Evolutionary conservation across 2,888 invertebrate genomes (phyloP).

Genomic region (Piscicola geometra): DNA sequence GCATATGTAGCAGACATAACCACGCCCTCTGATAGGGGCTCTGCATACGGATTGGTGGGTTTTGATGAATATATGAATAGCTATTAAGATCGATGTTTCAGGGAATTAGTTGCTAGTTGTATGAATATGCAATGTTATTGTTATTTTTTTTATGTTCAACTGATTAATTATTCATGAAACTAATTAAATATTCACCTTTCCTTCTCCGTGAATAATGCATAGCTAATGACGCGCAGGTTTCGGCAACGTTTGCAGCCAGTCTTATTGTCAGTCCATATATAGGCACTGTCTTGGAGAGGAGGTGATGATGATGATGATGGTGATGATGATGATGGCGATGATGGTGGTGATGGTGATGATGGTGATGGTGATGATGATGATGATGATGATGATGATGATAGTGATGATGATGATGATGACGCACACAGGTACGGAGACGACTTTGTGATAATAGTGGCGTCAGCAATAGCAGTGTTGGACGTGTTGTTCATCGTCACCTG

Average conservation of each 20-base stretch:
- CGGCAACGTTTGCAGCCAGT: slow-evolving; percentile 97
- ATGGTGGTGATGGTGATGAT: slow-evolving; percentile 17
- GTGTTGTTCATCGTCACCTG: slow-evolving; percentile 95
- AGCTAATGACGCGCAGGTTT: too few species aligned
- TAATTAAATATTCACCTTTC: too few species aligned
- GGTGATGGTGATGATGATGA: neutral
- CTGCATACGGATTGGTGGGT: slow-evolving; percentile 85
- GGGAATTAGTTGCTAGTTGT: too few species aligned
- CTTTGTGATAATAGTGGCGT: slow-evolving; percentile 87
- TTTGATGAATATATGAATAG: too few species aligned
- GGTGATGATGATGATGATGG: neutral
- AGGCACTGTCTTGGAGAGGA: slow-evolving; percentile 63
- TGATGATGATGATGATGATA: neutral
- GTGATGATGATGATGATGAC: neutral
- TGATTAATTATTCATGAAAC: slow-evolving; percentile 23
- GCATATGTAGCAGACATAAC: slow-evolving; percentile 99
- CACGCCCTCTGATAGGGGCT: slow-evolving; percentile 85
- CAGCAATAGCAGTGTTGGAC: slow-evolving; percentile 86
- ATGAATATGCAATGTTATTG: too few species aligned
- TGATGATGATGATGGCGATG: slow-evolving; percentile 17
- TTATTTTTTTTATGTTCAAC: too few species aligned
- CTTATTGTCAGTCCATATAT: slow-evolving; percentile 96
- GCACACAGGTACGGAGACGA: slow-evolving; percentile 69
- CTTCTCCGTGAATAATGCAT: too few species aligned
- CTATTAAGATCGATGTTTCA: too few species aligned